Evolutionary conservation across 2,113 vertebrate genomes (phyloP).

Genomic region (Salvator merianae): DNA sequence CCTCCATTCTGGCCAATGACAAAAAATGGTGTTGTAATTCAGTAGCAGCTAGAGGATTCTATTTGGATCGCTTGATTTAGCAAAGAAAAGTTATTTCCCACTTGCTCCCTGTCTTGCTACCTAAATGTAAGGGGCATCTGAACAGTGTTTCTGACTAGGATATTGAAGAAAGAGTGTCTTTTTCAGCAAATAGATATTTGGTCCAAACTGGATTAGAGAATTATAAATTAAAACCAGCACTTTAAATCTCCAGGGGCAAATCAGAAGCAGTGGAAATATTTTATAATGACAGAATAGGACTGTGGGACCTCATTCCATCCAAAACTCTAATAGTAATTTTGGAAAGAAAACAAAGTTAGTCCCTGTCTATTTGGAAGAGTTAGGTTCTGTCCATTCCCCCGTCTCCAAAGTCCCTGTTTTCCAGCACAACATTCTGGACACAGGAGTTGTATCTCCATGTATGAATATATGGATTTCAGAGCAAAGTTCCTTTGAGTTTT

Average conservation of each 20-base stretch:
- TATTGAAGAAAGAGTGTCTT: not conserved
- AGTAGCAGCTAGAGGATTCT: too few relatives aligned
- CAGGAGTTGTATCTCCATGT: too few relatives aligned
- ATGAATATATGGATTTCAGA: too few relatives aligned
- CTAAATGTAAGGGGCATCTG: not conserved
- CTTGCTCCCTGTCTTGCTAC: not conserved
- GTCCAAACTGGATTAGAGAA: not conserved
- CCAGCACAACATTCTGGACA: too few relatives aligned
- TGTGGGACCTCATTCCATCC: not conserved
- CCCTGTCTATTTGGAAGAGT: too few relatives aligned
- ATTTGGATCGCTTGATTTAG: too few relatives aligned
- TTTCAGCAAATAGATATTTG: not conserved
- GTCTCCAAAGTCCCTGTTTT: too few relatives aligned
- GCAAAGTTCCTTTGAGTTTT: too few relatives aligned
- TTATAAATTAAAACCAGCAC: not conserved
- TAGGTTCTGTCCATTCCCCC: too few relatives aligned
- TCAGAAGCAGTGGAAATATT: not conserved
- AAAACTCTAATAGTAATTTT: not conserved
- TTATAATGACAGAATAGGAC: not conserved
- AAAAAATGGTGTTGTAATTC: too few relatives aligned
- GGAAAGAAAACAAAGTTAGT: too few relatives aligned
- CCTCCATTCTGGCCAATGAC: too few relatives aligned
- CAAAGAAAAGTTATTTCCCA: not conserved
- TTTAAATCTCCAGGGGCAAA: not conserved
- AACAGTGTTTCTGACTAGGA: not conserved